phyloP scores from a whole-genome alignment of 1,140 invertebrate genomes.

The Cephus cinctus region DNA sequence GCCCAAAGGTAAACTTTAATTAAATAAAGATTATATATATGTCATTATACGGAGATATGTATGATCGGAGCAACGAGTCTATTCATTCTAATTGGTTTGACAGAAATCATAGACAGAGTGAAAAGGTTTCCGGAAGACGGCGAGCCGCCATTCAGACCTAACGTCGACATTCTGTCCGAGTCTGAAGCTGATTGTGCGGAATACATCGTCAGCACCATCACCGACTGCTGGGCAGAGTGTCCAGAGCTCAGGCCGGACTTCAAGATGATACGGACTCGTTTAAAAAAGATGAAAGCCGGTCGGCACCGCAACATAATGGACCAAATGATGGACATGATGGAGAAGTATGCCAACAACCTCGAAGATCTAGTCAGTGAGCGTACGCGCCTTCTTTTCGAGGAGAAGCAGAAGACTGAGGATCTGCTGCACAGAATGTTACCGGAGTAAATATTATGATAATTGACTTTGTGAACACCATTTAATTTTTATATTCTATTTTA shows the following conservation, averaged over 20 bases:
- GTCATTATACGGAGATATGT: constrained; percentile 16
- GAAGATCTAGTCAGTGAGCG: constrained; percentile 90
- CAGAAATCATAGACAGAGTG: constrained; percentile 81
- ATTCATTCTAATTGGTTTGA: constrained; percentile 18
- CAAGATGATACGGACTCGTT: constrained; percentile 69
- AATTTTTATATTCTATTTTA: constrained; percentile 4
- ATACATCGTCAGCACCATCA: constrained; percentile 74
- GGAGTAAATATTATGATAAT: constrained; percentile 65
- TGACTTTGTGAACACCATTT: no score
- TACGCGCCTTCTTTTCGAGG: constrained; percentile 83
- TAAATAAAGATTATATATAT: constrained; percentile 7
- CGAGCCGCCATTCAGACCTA: constrained; percentile 74
- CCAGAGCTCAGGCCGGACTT: constrained; percentile 82
- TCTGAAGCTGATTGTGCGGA: constrained; percentile 69
- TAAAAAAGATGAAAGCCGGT: constrained; percentile 86
- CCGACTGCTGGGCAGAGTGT: constrained; percentile 84
- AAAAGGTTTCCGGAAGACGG: constrained; percentile 65
- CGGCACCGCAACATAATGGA: constrained; percentile 90
- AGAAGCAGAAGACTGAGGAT: constrained; percentile 93
- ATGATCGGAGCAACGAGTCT: constrained; percentile 24
- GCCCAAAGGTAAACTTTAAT: constrained; percentile 73
- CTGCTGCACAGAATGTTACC: constrained; percentile 91
- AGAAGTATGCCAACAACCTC: constrained; percentile 91
- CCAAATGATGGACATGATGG: constrained; percentile 96
- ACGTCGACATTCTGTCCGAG: constrained; percentile 66